These are phyloP conservation scores for Lycaena phlaeas DNA, from an alignment of 2,888 invertebrate species.

Conservation along the genomic window DNA sequence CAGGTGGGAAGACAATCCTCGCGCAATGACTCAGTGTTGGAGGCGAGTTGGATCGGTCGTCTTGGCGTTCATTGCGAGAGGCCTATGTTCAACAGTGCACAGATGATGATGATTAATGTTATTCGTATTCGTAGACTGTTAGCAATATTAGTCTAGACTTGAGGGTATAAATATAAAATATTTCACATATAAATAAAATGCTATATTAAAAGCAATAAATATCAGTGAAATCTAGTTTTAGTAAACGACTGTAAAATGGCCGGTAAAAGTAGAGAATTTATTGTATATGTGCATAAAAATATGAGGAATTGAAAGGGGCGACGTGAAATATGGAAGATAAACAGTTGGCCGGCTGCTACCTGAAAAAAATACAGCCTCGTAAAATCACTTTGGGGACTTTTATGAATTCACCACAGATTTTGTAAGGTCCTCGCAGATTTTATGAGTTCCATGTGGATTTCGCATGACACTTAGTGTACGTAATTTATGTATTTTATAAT, in stretches of 20 bases:
- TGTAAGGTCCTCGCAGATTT: too few species aligned
- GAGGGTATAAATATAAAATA: too few species aligned
- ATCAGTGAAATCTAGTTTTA: neutral
- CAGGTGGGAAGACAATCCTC: too few species aligned
- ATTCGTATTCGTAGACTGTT: too few species aligned
- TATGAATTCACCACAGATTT: conserved; percentile 32
- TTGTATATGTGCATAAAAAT: conserved; percentile 19
- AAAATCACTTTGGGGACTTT: conserved; percentile 41
- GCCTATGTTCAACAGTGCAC: too few species aligned
- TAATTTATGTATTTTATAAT: too few species aligned
- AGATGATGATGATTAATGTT: too few species aligned
- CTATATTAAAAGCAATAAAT: conserved; percentile 1
- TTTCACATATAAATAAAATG: neutral
- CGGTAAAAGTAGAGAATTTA: conserved; percentile 8
- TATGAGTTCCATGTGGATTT: conserved; percentile 31
- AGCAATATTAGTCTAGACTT: too few species aligned
- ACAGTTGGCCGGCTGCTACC: conserved; percentile 25
- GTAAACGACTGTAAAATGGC: neutral
- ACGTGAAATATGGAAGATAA: conserved; percentile 43
- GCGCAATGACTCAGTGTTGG: too few species aligned
- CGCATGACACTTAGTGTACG: conserved; percentile 4
- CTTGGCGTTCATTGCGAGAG: too few species aligned
- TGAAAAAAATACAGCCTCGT: conserved; percentile 45
- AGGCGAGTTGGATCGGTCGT: too few species aligned
- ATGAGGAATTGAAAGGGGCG: conserved; percentile 38